A percentile compares a stretch with the other conserved stretches of the same genome.
phyloP scores from a whole-genome alignment of 2,888 invertebrate species.

The Cheilosia variabilis region DNA sequence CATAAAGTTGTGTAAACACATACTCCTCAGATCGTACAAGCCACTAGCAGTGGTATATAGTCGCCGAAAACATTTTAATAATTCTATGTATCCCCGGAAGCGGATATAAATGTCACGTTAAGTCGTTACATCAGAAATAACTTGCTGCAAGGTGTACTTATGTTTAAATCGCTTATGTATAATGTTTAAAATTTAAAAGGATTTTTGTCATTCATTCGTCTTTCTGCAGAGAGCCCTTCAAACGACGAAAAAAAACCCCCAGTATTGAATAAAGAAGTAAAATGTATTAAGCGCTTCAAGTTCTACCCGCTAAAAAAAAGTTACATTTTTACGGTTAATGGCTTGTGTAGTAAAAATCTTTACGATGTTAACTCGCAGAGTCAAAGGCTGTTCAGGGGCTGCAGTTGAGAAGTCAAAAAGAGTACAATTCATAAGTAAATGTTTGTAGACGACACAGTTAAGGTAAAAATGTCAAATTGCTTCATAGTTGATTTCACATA shows the following conservation, averaged over 20 bases:
- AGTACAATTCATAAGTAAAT: neutral
- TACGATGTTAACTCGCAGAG: conserved; percentile 25
- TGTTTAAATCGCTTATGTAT: conserved; percentile 35
- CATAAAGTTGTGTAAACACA: too few species aligned
- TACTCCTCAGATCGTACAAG: neutral
- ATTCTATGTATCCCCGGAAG: conserved; percentile 52
- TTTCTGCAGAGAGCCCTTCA: neutral
- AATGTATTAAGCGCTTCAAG: conserved; percentile 13
- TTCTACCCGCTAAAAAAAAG: neutral
- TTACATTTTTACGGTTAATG: conserved; percentile 29
- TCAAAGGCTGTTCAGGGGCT: conserved; percentile 16
- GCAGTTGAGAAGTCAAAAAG: neutral
- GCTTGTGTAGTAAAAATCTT: conserved; percentile 39
- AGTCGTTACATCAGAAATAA: conserved; percentile 54
- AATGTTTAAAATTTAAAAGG: conserved; percentile 32
- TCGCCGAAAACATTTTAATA: conserved; percentile 29
- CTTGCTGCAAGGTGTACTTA: conserved; percentile 42
- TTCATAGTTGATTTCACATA: conserved; percentile 54
- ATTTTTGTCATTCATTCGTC: conserved; percentile 27
- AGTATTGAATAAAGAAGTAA: neutral
- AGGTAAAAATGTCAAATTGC: conserved; percentile 43
- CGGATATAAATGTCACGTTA: conserved; percentile 61
- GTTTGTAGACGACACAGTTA: neutral
- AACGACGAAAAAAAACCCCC: neutral
- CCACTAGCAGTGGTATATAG: neutral